Base-by-base conservation (phyloP, 2,888 invertebrate species). In the Ommatoiulus sabulosus region DNA sequence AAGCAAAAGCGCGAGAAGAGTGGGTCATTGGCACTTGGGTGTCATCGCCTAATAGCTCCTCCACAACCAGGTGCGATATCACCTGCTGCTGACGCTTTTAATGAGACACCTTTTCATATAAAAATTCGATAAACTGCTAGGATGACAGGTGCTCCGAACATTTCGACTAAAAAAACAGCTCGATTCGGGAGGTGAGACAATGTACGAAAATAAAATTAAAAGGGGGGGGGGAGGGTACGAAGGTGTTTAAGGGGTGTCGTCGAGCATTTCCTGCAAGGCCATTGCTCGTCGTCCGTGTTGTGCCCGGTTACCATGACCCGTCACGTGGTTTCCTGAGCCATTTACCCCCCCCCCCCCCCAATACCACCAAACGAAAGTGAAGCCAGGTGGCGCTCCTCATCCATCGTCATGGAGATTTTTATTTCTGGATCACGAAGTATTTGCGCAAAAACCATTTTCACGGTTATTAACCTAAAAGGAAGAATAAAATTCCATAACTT, bases 331-430 rank as follows among this genome's bases (percentile, higher is more conserved):
- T 63, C 20, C 63, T 63, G 63, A 20, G 63, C 63, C 63, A 63
- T 63, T n/a, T 17, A 63, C 1, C 20, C n/a, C 63, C 20, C n/a
- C 20, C n/a, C 20, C 20, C 7, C 4, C n/a, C n/a, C 6, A 63
- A 63, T 63, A 20, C 63, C 63, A 63, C 20, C n/a, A 63, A 63
- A 63, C 63, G 63, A 63, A 63, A 63, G 57, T 57, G 63, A 15
- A 7, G 8, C 57, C 15, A 57, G 63, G n/a, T 24, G 72, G 8
- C 10, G 24, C 72, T 72, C n/a, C 24, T 10, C 8, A 6, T 35
- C 20, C 24, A 24, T 72, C 15, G 52, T 12, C 52, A 52, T 52
- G 17, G 17, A 4, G 52, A 72, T 24, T 72, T 72, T 24, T 5
- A 72, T 72, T 72, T 72, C 24, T 72, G 8, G 24, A 72, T 24